These are phyloP conservation scores for Hyppa rectilinea DNA, from an alignment of 2,888 invertebrate genomes.

Conservation along the genomic window DNA sequence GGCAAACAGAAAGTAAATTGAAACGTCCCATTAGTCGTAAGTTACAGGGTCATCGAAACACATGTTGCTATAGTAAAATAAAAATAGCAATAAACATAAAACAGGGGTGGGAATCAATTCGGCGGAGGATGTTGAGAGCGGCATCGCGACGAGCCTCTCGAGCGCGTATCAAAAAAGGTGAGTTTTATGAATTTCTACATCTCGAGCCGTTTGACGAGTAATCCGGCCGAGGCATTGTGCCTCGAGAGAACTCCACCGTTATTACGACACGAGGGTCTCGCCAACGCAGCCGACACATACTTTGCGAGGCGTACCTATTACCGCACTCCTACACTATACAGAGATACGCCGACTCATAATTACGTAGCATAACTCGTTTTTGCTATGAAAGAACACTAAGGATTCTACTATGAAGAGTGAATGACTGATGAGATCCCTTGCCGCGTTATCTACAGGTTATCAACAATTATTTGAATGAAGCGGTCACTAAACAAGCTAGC, in stretches of 20 bases:
- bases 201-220: conserved; percentile 84
- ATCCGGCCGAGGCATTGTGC: conserved; percentile 81
- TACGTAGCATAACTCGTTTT: conserved; percentile 7
- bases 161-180: conserved; percentile 77
- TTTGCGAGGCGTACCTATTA: conserved; percentile 65
- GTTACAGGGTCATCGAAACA: conserved; percentile 20
- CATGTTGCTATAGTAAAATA: conserved; percentile 41
- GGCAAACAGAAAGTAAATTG: background rate
- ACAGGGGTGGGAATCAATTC: conserved; percentile 76
- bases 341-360: conserved; percentile 35
- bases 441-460: background rate
- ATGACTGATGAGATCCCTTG: background rate
- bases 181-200: conserved; percentile 82
- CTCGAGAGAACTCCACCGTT: conserved; percentile 65
- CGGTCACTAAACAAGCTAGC: conserved; percentile 18
- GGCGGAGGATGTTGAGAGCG: conserved; percentile 68
- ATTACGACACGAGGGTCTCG: conserved; percentile 69
- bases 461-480: conserved; percentile 1
- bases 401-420: background rate
- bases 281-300: conserved; percentile 69
- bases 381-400: background rate
- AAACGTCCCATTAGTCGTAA: conserved; percentile 18
- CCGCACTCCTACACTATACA: conserved; percentile 39
- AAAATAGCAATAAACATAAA: conserved; percentile 62
- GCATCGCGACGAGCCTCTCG: conserved; percentile 52